These are phyloP conservation scores for Sinotaia quadrata DNA, from an alignment of 2,888 invertebrate genomes.

Conservation along the genomic window DNA sequence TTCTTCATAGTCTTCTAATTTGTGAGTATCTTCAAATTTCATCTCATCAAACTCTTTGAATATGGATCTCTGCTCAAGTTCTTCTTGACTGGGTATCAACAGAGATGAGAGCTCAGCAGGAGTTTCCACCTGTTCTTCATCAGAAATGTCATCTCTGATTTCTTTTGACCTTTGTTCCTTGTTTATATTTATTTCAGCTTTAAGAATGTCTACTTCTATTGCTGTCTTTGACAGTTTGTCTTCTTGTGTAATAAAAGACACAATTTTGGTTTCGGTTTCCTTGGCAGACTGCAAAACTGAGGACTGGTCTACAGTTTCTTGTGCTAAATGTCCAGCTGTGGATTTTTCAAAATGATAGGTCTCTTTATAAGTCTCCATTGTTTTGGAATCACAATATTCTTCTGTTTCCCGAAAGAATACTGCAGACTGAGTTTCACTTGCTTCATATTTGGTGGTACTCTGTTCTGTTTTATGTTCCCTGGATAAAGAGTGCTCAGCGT, in stretches of 20 bases:
- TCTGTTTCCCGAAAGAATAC: slow-evolving; percentile 6
- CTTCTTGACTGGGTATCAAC: too few species aligned
- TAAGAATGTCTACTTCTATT: background rate
- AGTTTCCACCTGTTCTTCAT: slow-evolving; percentile 31
- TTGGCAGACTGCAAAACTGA: too few species aligned
- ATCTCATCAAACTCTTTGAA: background rate
- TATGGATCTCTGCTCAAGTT: background rate
- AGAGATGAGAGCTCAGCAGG: background rate
- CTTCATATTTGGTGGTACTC: background rate
- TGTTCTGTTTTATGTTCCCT: too few species aligned
- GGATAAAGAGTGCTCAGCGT: too few species aligned
- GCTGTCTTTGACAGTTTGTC: too few species aligned
- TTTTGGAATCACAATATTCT: background rate
- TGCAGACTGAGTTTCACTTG: slow-evolving; percentile 5
- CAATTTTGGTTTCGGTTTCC: too few species aligned
- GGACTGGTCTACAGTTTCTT: too few species aligned
- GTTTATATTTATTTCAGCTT: background rate
- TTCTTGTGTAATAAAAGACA: too few species aligned
- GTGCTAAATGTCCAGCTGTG: too few species aligned
- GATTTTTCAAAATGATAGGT: too few species aligned
- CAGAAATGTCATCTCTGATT: slow-evolving; percentile 25
- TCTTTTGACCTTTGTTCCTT: background rate
- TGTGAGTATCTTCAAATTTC: background rate
- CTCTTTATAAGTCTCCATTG: slow-evolving; percentile 12
- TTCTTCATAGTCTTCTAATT: background rate